Evolutionary conservation across 2,888 invertebrate species (phyloP), one percentile per base, ranked within the genome.

Genomic region (Cinara cedri): DNA sequence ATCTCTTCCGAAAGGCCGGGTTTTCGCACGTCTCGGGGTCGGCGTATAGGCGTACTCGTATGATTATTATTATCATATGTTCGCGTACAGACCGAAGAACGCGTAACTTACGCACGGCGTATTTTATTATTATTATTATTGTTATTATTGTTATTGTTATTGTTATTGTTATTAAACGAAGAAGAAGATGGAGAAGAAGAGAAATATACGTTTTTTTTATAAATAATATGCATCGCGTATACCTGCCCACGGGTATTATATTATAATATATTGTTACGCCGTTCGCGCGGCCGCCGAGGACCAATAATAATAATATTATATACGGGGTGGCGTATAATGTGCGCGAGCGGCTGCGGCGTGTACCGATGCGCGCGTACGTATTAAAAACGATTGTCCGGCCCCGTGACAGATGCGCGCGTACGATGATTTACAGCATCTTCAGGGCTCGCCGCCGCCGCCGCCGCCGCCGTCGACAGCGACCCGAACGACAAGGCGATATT

Each of bases 351-450:
- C 34, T 6, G 34, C 3, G 34, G 34, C n/a, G n/a, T 34, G 6
- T 6, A 34, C 34, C 34, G 6, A 3, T 16, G 4, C 9, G 4
- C 26, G 6, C 26, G n/a, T 54, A 10, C 34, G 54, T 24, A 51
- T 63, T 63, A 54, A 46, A 63, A 63, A 44, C 74, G 62, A 75
- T 75, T 75, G 75, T 65, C 65, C 49, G n/a, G 49, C 10, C 62
- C 54, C 44, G 65, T 75, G 75, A 75, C 75, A 75, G 75, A 65
- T 72, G 71, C 44, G 71, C 44, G 60, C 44, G 26, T 46, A 65
- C 21, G 65, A 75, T 75, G 75, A 75, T 75, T 65, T 75, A 75
- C 75, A 55, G 65, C 24, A 51, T 54, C 65, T 65, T 34, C 34
- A 6, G 34, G 34, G 34, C 34, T 6, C 34, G 34, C 34, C 34